phyloP scores from a whole-genome alignment of 30 jellyfish, hydroid and myxozoan species.

The Aurelia aurita region DNA sequence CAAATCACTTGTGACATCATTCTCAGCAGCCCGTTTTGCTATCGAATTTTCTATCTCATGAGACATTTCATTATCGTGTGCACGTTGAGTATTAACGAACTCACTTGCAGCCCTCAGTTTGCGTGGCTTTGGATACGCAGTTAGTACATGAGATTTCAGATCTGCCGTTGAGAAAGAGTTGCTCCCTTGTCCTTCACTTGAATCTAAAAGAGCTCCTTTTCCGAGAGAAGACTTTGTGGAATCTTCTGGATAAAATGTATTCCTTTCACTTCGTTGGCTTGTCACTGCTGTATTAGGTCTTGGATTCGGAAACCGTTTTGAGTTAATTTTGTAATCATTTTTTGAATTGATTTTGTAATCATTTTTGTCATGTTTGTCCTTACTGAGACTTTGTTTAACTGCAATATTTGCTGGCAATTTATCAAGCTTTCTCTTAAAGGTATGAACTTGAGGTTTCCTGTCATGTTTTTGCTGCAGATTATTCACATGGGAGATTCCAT shows the following conservation, averaged over 20 bases:
- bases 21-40: slow-evolving; percentile 36
- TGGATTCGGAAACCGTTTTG: background rate
- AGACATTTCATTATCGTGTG: background rate
- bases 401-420: background rate
- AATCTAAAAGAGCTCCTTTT: slow-evolving; percentile 30
- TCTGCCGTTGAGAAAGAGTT: slow-evolving; percentile 62
- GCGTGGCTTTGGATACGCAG: background rate
- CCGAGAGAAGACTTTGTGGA: background rate
- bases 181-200: slow-evolving; percentile 60
- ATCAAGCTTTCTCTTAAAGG: too few relatives aligned
- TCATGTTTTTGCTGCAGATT: background rate
- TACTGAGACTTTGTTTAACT: background rate
- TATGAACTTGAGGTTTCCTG: background rate
- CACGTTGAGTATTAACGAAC: background rate
- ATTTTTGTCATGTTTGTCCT: background rate
- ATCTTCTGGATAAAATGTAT: background rate
- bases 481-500: background rate
- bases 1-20: slow-evolving; percentile 19
- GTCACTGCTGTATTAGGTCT: background rate
- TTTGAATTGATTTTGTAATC: too few relatives aligned
- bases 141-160: slow-evolving; percentile 19
- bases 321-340: too few relatives aligned
- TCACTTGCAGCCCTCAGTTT: background rate
- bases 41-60: background rate
- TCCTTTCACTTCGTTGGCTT: background rate